A percentile compares a stretch with the other conserved stretches of the same genome.
phyloP scores from a whole-genome alignment of 2,113 vertebrate species.

The Zosterops pallidus region DNA sequence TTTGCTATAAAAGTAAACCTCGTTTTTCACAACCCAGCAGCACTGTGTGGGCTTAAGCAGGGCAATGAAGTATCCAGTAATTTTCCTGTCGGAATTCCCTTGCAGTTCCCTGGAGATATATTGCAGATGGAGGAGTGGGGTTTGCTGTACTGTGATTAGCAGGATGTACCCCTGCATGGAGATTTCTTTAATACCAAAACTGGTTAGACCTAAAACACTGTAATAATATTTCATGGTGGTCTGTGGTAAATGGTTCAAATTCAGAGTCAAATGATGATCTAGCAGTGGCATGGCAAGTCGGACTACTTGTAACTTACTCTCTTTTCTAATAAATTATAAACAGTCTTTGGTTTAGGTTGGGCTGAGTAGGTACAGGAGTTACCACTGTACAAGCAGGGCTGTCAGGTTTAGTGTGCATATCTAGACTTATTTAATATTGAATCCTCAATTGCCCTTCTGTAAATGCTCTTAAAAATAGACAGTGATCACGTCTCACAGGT shows the following conservation, averaged over 20 bases:
- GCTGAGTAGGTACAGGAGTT: not conserved
- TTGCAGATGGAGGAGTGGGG: not conserved
- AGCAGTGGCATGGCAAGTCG: not conserved
- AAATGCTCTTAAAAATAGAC: not conserved
- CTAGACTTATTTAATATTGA: not conserved
- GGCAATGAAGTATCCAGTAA: not conserved
- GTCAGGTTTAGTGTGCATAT: not conserved
- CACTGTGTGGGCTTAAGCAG: not conserved
- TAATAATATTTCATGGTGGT: not conserved
- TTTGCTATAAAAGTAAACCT: not conserved
- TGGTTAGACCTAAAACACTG: not conserved
- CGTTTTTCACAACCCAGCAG: not conserved
- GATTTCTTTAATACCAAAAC: not conserved
- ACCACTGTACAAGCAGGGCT: not conserved
- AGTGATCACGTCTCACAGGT: not conserved
- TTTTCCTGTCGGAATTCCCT: not conserved
- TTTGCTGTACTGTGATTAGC: not conserved
- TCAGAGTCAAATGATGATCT: not conserved
- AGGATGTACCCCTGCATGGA: not conserved
- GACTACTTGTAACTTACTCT: not conserved
- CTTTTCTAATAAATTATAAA: not conserved
- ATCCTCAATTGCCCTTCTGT: not conserved
- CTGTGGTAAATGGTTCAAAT: not conserved
- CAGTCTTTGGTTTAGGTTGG: not conserved
- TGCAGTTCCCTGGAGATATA: not conserved